Evolutionary conservation across 92 coral and sea anemone genomes (phyloP).

Genomic region (Zoanthus sociatus): DNA sequence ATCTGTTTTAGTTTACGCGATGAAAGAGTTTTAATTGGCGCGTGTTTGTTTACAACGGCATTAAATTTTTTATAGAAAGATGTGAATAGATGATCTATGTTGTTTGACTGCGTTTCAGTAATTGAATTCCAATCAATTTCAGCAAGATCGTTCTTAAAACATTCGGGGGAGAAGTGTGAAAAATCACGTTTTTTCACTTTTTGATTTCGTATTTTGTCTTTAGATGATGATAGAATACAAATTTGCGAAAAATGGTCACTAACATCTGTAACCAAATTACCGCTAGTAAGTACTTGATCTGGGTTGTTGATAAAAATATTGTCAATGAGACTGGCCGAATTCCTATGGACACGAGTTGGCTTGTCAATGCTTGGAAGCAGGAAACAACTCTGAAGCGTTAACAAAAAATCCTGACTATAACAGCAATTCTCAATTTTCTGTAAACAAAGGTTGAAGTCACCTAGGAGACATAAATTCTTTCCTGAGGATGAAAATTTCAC

Average conservation of each 20-base stretch:
- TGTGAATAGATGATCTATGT: too few relatives aligned
- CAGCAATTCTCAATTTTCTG: neutral
- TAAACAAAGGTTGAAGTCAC: constrained; percentile 23
- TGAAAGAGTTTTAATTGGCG: constrained; percentile 14
- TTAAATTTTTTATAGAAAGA: constrained; percentile 38
- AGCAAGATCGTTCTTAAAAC: constrained; percentile 1
- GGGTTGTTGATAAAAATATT: neutral
- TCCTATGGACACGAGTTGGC: neutral
- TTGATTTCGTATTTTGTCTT: neutral
- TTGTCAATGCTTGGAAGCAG: neutral
- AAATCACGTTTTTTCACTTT: constrained; percentile 13
- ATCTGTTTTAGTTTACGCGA: neutral
- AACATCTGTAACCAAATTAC: too few relatives aligned
- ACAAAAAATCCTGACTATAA: neutral
- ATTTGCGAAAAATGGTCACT: too few relatives aligned
- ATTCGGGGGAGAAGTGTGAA: constrained; percentile 1
- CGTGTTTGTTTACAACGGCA: constrained; percentile 50
- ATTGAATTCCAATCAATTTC: constrained; percentile 1
- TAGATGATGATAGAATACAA: neutral
- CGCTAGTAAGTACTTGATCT: neutral
- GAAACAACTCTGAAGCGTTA: neutral
- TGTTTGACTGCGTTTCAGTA: neutral
- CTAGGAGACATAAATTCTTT: constrained; percentile 15
- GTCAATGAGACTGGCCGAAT: neutral
- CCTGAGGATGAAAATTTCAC: constrained; percentile 21